Base-by-base conservation (phyloP, 2,888 invertebrate species). In the Sphaerophoria rueppellii region DNA sequence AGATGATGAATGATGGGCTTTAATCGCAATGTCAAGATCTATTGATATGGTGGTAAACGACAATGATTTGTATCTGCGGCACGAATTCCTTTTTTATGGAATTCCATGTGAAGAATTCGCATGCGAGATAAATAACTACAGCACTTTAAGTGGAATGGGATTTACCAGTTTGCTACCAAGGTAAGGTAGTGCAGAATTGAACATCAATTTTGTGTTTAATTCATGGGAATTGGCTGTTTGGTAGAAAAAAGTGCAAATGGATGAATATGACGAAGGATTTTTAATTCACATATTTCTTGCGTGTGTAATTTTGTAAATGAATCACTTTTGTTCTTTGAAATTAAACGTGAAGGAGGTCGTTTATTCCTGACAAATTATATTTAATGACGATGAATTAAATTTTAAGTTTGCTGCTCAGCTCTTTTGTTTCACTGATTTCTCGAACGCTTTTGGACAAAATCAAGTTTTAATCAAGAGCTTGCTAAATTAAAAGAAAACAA, bases 1-100 rank as follows among this genome's bases (percentile, higher is more conserved):
- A 70, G 63, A 71, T 83, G 75, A 83, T 83, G 72, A 83, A 83
- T 83, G 71, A 72, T 75, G 71, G 35, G 60, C 16, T 61, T 60
- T 72, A 69, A 72, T 57, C 60, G 61, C 55, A 58, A 71, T 75
- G 80, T 71, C 80, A 76, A 75, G 75, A 24, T 1, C 55, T 67
- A 71, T 67, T 72, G 80, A 83, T 75, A 80, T 67, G 72, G 55
- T 40, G 52, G 55, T 74, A 82, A 78, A 35, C 58, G 80, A 46
- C 65, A 71, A 63, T 61, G 69, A 73, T 82, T 81, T 72, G 77
- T 77, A 43, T 55, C 67, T 46, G 65, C 54, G 14, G 60, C 54
- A 52, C 57, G 5, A 48, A 50, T 61, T 12, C 50, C 6, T 58
- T 65, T 40, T n/a, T 43, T 7, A 9, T 69, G 78, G 63, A 77